A percentile compares a stretch with the other conserved stretches of the same genome.
Evolutionary conservation across 1,140 invertebrate genomes (phyloP).

Genomic region (Drosophila athabasca): DNA sequence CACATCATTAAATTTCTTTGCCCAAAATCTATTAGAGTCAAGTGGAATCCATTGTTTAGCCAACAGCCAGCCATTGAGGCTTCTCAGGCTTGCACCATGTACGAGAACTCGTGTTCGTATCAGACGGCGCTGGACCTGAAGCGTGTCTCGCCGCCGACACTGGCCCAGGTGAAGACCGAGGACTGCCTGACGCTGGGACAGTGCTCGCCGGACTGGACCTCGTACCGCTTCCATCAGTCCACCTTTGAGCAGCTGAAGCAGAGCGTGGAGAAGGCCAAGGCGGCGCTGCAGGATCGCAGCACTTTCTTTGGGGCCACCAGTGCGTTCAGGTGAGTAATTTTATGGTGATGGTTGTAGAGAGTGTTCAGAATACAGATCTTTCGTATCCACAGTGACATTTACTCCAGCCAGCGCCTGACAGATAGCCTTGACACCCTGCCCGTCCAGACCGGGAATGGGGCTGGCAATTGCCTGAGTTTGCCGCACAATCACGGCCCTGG

Average conservation of each 20-base stretch:
- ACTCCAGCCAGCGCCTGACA: conserved; percentile 75
- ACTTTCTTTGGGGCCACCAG: conserved; percentile 81
- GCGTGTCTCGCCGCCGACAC: conserved; percentile 85
- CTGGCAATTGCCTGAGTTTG: conserved; percentile 71
- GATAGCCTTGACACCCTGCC: conserved; percentile 79
- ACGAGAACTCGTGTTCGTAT: conserved; percentile 95
- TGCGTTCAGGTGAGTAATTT: conserved; percentile 72
- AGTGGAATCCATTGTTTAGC: conserved; percentile 76
- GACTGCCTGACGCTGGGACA: conserved; percentile 85
- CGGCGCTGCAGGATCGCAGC: conserved; percentile 88
- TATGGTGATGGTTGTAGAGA: not conserved
- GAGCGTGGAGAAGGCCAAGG: conserved; percentile 94
- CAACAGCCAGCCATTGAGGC: conserved; percentile 67
- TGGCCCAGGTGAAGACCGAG: conserved; percentile 86
- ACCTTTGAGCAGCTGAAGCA: conserved; percentile 95
- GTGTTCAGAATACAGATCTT: not conserved
- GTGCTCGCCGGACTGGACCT: conserved; percentile 87
- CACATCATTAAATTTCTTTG: not conserved
- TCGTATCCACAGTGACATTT: conserved; percentile 69
- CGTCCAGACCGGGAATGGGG: conserved; percentile 65
- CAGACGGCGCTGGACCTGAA: conserved; percentile 93
- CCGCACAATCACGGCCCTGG: conserved; percentile 63
- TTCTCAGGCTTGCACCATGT: conserved; percentile 86
- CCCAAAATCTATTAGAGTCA: conserved; percentile 54
- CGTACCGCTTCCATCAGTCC: conserved; percentile 90